These are phyloP conservation scores for Melipona quadrifasciata DNA, from an alignment of 1,140 invertebrate genomes.

Conservation along the genomic window DNA sequence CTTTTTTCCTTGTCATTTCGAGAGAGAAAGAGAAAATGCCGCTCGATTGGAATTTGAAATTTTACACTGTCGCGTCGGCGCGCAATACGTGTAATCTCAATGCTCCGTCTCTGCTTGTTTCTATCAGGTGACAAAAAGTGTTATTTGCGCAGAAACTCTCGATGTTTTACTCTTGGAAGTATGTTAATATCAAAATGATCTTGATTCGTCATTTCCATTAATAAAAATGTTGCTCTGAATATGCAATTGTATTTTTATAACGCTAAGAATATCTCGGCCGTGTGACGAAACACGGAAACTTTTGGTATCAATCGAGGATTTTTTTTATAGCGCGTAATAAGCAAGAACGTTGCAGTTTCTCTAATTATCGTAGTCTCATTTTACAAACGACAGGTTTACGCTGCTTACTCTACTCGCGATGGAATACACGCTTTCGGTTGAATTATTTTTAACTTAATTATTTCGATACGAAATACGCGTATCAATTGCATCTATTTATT, in stretches of 20 bases:
- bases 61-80: too few relatives aligned
- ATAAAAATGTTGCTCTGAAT: background rate
- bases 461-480: background rate
- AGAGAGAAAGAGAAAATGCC: too few relatives aligned
- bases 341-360: too few relatives aligned
- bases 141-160: background rate
- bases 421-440: background rate
- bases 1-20: too few relatives aligned
- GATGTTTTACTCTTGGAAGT: background rate
- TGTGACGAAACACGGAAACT: background rate
- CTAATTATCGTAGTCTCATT: too few relatives aligned
- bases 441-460: background rate
- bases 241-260: background rate
- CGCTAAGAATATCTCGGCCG: background rate
- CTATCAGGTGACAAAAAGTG: background rate
- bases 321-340: too few relatives aligned
- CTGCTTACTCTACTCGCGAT: background rate
- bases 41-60: too few relatives aligned
- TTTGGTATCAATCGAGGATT: too few relatives aligned
- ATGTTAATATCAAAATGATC: background rate
- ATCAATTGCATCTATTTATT: background rate
- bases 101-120: background rate
- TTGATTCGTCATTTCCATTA: too few relatives aligned
- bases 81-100: too few relatives aligned
- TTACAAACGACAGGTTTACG: background rate